Percentiles rank a stretch among this genome's conserved stretches.
Conservation (phyloP, 2,797 vertebrate genomes). For the Amniataba percoides region DNA sequence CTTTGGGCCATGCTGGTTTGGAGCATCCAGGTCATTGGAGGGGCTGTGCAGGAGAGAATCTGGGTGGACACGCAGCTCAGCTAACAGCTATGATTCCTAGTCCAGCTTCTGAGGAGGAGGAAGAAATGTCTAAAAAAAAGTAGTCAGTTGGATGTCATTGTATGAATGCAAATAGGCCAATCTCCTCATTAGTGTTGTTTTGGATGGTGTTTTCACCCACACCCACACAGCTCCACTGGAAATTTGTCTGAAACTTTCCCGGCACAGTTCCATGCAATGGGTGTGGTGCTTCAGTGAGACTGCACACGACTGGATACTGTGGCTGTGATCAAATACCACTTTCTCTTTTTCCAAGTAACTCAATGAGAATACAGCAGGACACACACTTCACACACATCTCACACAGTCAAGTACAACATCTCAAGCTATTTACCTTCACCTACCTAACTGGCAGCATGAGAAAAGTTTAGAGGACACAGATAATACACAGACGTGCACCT, state of each 20-base stretch:
- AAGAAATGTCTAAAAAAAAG: not conserved
- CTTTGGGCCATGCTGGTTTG: constrained; percentile 10
- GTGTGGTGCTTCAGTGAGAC: constrained; percentile 62
- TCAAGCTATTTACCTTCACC: not conserved
- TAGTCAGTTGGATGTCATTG: constrained; percentile 7
- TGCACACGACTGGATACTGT: constrained; percentile 44
- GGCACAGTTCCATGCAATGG: constrained; percentile 62
- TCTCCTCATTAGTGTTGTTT: constrained; percentile 40
- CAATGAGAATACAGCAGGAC: not conserved
- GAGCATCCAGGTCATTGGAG: constrained; percentile 19
- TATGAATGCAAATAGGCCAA: constrained; percentile 24
- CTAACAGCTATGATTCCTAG: not conserved
- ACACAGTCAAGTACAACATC: not conserved
- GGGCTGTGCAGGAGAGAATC: not conserved
- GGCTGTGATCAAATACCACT: constrained; percentile 40
- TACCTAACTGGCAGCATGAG: not conserved
- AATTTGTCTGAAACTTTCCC: constrained; percentile 66
- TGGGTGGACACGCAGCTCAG: constrained; percentile 13
- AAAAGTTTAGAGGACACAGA: not conserved
- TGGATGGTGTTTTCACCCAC: constrained; percentile 48
- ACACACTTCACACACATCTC: not conserved
- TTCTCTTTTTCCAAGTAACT: constrained; percentile 23
- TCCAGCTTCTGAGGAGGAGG: constrained; percentile 5
- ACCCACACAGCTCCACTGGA: constrained; percentile 57
- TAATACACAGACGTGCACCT: not conserved